phyloP scores from a whole-genome alignment of 2,797 vertebrate genomes.

The Karalla daura region DNA sequence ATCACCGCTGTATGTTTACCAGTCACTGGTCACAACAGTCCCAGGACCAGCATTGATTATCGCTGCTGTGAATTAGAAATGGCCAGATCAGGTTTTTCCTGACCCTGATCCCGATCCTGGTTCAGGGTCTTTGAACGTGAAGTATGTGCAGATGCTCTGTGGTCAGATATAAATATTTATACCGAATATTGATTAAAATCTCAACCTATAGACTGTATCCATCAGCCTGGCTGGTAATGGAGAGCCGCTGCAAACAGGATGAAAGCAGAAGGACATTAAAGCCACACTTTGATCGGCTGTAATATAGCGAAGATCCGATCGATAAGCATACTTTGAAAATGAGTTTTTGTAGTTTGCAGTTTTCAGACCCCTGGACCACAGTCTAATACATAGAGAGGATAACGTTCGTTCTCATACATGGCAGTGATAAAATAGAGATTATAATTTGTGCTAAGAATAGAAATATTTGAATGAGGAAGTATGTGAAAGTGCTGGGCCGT shows the following conservation, averaged over 20 bases:
- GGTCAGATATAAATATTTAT: background rate
- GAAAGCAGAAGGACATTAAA: background rate
- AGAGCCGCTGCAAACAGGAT: background rate
- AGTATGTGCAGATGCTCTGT: background rate
- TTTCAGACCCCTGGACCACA: no score
- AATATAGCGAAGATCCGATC: background rate
- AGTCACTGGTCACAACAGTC: constrained; percentile 16
- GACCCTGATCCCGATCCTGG: no score
- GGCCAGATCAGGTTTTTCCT: background rate
- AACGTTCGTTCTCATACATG: no score
- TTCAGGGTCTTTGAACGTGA: no score
- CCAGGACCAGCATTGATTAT: constrained; percentile 7
- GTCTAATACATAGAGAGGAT: no score
- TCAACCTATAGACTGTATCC: no score
- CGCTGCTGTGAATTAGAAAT: constrained; percentile 7
- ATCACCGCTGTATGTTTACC: constrained; percentile 7
- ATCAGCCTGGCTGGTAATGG: background rate
- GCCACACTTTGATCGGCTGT: background rate
- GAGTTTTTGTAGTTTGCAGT: no score
- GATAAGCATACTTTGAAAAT: background rate
- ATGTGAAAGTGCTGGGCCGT: background rate
- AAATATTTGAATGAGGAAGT: background rate
- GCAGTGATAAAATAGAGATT: background rate
- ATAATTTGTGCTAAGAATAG: background rate
- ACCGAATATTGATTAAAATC: background rate